Evolutionary conservation across 1,140 invertebrate genomes (phyloP), one percentile per base, ranked within the genome.

Genomic region (Heliconius congener): DNA sequence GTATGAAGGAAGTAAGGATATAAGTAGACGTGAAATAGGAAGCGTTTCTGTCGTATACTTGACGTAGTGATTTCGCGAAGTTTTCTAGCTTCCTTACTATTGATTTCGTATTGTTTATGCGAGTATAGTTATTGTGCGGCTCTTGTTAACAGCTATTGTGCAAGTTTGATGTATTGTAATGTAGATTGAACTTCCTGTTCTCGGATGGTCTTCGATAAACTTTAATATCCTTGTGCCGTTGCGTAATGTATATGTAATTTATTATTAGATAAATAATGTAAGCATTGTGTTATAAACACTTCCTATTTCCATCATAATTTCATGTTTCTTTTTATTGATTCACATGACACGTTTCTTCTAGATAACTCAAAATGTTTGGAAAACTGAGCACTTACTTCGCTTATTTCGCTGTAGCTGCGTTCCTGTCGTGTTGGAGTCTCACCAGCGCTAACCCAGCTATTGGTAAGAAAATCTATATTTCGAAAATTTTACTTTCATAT

Each of bases 371-470:
- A 82, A 93, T 93, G 91, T 83, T 86, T 72, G 82, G 81, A 77
- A 88, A 90, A 76, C 60, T 89, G 76, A 86, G 86, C 70, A 76
- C 82, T 60, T 78, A 87, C 74, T 78, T 88, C 73, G 42, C 85
- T 42, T 27, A 87, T 39, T 81, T 90, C 75, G 77, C 86, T 39
- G 73, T 88, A 52, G 71, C 83, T 30, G 81, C 85, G 18, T 55
- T 88, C 19, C 46, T 89, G 9, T 81, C 73, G 37, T 86, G 73
- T 80, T 60, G 88, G n/a, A 80, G 82, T 16, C 46, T 76, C 66
- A 83, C 84, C 50, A 76, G 81, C 73, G 81, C 87, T 42, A 92
- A 88, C 74, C 91, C 91, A 60, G 91, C 91, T 71, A 92, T 93
- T 50, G 91, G 91, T 92, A 84, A 90, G 85, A 73, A 60, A 77